A percentile compares a stretch with the other conserved stretches of the same genome.
Conservation (phyloP, 2,113 vertebrate species). For the Phodopus roborovskii region DNA sequence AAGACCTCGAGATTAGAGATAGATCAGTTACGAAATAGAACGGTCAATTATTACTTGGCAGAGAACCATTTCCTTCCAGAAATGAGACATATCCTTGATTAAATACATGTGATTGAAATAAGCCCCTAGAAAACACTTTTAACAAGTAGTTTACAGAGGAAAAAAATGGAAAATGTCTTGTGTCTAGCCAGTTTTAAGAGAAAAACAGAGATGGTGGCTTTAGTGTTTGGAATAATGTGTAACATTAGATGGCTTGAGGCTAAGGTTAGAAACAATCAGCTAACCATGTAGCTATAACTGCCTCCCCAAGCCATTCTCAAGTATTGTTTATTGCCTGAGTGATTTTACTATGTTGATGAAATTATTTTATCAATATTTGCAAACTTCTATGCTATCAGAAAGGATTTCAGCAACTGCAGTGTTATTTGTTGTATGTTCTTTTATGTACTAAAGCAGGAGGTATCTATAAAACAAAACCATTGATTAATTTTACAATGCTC, state of each 20-base stretch:
- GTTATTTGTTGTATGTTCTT: not conserved
- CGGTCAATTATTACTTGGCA: not conserved
- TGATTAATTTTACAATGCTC: not conserved
- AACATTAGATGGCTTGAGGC: not conserved
- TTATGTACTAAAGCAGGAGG: not conserved
- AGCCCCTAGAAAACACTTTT: not conserved
- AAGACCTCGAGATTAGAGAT: not conserved
- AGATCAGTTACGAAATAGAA: not conserved
- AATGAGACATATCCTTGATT: not conserved
- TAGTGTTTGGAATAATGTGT: not conserved
- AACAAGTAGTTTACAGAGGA: constrained; percentile 21
- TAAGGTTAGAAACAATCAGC: constrained; percentile 32
- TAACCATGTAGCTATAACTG: not conserved
- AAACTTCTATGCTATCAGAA: not conserved
- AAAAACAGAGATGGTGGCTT: not conserved
- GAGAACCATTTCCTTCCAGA: not conserved
- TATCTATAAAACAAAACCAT: not conserved
- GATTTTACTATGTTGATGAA: constrained; percentile 55
- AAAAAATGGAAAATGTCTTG: constrained; percentile 1
- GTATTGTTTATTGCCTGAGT: constrained; percentile 54
- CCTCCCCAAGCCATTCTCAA: not conserved
- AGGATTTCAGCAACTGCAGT: not conserved
- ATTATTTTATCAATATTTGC: constrained; percentile 45
- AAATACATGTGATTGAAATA: not conserved
- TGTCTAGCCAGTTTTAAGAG: not conserved